These are phyloP conservation scores for Lipophrys pholis DNA, from an alignment of 2,113 vertebrate genomes.

Conservation along the genomic window DNA sequence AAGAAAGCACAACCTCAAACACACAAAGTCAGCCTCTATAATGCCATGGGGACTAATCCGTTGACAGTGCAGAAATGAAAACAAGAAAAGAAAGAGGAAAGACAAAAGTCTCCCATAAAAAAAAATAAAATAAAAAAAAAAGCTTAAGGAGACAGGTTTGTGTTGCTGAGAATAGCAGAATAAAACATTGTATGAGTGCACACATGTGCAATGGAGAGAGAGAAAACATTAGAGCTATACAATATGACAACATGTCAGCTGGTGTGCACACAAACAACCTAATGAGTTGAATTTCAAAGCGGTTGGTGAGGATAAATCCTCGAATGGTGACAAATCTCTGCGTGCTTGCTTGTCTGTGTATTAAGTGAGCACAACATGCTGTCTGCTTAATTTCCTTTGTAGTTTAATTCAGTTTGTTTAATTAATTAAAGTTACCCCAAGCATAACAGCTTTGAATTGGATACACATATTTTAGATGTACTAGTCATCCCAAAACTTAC, in stretches of 20 bases:
- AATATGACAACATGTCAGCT: constrained; percentile 20
- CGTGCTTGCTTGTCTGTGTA: background rate
- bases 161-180: constrained; percentile 61
- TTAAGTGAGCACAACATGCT: constrained; percentile 17
- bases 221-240: constrained; percentile 15
- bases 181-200: constrained; percentile 28
- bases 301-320: background rate
- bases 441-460: constrained; percentile 20
- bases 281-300: constrained; percentile 35
- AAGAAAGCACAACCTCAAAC: constrained; percentile 34
- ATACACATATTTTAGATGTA: constrained; percentile 10
- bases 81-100: constrained; percentile 24
- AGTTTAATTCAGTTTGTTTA: constrained; percentile 25
- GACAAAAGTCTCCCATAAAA: constrained; percentile 23
- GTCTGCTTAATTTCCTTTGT: constrained; percentile 9
- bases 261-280: constrained; percentile 25
- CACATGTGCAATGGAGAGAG: background rate
- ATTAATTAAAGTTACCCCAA: constrained; percentile 4
- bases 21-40: constrained; percentile 42
- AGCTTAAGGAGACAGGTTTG: constrained; percentile 41
- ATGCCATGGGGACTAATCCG: constrained; percentile 50
- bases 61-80: constrained; percentile 60
- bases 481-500: constrained; percentile 14
- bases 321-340: constrained; percentile 6
- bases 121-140: too few species aligned